Percentiles rank a stretch among this genome's conserved stretches.
These are phyloP conservation scores for Cardiocondyla obscurior DNA, from an alignment of 1,140 invertebrate genomes.

Conservation along the genomic window DNA sequence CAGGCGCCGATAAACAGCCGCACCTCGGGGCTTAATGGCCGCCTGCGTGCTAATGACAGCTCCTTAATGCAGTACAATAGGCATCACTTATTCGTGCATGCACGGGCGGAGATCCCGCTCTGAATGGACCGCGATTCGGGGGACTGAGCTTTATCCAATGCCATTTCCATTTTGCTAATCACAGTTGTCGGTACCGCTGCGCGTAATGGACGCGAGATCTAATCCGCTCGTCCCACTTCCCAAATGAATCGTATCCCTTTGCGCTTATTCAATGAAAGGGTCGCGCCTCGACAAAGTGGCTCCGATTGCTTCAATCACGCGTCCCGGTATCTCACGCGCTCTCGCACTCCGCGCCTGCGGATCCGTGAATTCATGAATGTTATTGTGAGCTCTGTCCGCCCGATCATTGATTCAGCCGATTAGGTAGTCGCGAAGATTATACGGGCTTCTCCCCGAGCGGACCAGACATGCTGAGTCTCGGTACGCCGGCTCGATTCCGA, in stretches of 20 bases:
- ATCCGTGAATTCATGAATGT: conserved; percentile 50
- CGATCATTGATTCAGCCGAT: conserved; percentile 31
- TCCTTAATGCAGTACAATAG: conserved; percentile 37
- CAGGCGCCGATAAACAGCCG: conserved; percentile 12
- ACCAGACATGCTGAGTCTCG: neutral
- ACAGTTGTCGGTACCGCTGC: neutral
- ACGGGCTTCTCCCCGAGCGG: neutral
- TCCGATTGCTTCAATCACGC: conserved; percentile 60
- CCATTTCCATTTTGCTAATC: conserved; percentile 30
- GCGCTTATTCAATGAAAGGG: conserved; percentile 70
- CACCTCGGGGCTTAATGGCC: conserved; percentile 1
- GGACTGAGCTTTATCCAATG: conserved; percentile 9
- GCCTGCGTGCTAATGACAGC: conserved; percentile 46
- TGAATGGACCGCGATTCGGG: conserved; percentile 18
- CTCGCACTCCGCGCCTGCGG: neutral
- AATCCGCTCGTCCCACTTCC: conserved; percentile 63
- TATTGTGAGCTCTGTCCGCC: conserved; percentile 5
- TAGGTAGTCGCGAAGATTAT: conserved; percentile 14
- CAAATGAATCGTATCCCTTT: conserved; percentile 66
- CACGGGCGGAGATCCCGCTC: neutral
- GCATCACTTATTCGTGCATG: neutral
- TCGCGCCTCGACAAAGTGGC: conserved; percentile 58
- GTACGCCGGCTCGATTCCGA: neutral
- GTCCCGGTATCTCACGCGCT: conserved; percentile 28
- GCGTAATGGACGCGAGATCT: conserved; percentile 54